A percentile compares a stretch with the other conserved stretches of the same genome.
phyloP scores from a whole-genome alignment of 2,113 vertebrate species.

The Prinia subflava region DNA sequence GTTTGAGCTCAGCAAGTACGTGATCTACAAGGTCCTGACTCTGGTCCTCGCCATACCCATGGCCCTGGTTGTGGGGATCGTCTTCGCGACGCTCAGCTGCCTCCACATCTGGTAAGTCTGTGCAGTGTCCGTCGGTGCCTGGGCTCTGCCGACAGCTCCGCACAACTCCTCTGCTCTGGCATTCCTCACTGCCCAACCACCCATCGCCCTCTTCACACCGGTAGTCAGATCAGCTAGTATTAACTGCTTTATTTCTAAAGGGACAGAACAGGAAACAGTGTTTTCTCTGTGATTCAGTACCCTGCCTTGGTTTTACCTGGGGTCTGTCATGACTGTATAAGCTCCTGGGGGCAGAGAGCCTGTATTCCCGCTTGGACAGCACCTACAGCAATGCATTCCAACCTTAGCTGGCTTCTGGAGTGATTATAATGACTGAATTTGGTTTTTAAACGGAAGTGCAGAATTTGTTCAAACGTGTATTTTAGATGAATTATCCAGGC shows the following conservation, averaged over 20 bases:
- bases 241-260: background rate
- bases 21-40: conserved; percentile 86
- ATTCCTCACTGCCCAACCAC: fast-evolving
- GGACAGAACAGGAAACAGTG: background rate
- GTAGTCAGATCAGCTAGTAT: background rate
- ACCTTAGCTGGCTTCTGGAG: background rate
- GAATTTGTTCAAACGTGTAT: background rate
- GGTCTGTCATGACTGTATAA: background rate
- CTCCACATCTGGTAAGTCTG: conserved; percentile 90
- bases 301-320: background rate
- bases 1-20: conserved; percentile 88
- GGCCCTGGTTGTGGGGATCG: conserved; percentile 82
- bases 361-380: background rate
- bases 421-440: background rate
- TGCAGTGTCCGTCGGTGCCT: background rate
- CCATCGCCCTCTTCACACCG: fast-evolving
- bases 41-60: conserved; percentile 86
- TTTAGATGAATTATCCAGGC: background rate
- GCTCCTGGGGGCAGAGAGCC: background rate
- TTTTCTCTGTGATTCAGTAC: background rate
- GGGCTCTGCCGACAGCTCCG: background rate
- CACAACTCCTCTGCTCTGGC: background rate
- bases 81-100: conserved; percentile 87
- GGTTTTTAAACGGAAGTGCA: background rate
- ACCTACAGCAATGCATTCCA: background rate